Evolutionary conservation across 37 sponge, comb jelly and placozoan genomes (phyloP).

Genomic region (Diacarnus erythraeanus): DNA sequence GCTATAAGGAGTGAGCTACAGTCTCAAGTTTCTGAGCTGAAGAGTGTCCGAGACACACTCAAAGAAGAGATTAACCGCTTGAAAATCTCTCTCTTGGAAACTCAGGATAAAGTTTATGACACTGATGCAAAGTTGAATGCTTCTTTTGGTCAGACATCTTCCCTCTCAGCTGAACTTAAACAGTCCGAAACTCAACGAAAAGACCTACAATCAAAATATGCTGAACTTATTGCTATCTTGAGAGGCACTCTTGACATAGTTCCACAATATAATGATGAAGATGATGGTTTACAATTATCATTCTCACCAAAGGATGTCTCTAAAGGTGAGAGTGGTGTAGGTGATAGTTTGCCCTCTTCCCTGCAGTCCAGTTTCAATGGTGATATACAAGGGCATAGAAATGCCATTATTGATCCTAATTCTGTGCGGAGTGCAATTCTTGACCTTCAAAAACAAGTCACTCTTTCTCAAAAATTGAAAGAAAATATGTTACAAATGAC

Average conservation of each 20-base stretch:
- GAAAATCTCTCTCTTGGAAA: background rate
- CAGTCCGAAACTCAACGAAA: background rate
- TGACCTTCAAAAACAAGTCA: slow-evolving; percentile 39
- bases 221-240: slow-evolving; percentile 40
- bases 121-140: slow-evolving; percentile 10
- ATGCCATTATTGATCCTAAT: slow-evolving; percentile 3
- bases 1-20: slow-evolving; percentile 28
- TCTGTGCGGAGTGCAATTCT: slow-evolving; percentile 44
- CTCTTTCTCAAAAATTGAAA: slow-evolving; percentile 18
- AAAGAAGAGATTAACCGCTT: slow-evolving; percentile 4
- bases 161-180: slow-evolving; percentile 16
- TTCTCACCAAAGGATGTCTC: background rate
- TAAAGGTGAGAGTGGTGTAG: slow-evolving; percentile 53
- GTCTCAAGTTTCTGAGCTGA: background rate
- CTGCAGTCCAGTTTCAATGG: background rate
- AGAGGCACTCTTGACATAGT: slow-evolving; percentile 41
- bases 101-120: slow-evolving; percentile 3
- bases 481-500: slow-evolving; percentile 15
- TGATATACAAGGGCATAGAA: background rate
- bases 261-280: background rate
- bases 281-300: background rate
- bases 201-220: slow-evolving; percentile 19
- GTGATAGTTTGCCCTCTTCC: slow-evolving; percentile 20
- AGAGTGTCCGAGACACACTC: slow-evolving; percentile 1
- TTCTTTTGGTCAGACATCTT: background rate